These are phyloP conservation scores for Muscicapa adusta DNA, from an alignment of 2,113 vertebrate genomes.

Conservation along the genomic window DNA sequence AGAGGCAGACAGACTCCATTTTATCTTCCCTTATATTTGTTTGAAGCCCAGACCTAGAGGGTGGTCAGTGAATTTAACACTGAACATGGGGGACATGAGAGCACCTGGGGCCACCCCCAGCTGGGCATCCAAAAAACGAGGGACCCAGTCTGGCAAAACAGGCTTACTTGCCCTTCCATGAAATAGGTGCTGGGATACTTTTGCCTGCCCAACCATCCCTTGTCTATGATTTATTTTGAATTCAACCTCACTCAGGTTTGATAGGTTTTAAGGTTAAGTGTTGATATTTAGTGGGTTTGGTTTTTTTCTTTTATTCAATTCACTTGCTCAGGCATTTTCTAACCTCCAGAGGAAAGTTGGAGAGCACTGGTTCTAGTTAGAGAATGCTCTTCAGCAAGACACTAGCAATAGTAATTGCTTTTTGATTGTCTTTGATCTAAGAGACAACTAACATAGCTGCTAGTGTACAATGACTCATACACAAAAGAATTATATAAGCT, in stretches of 20 bases:
- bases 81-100: not conserved
- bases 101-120: not conserved
- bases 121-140: no score
- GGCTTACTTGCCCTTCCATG: not conserved
- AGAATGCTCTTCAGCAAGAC: not conserved
- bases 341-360: not conserved
- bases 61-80: not conserved
- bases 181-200: not conserved
- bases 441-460: not conserved
- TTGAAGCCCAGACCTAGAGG: not conserved
- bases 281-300: not conserved
- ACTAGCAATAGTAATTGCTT: not conserved
- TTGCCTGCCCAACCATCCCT: not conserved
- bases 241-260: not conserved
- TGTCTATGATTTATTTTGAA: not conserved
- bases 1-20: not conserved
- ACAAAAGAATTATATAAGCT: not conserved
- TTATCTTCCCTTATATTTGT: not conserved
- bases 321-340: not conserved
- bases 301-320: not conserved
- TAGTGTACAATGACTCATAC: not conserved
- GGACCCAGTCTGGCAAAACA: not conserved
- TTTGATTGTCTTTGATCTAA: not conserved
- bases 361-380: not conserved
- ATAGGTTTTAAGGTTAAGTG: not conserved